Percentiles rank a stretch among this genome's conserved stretches.
Evolutionary conservation across 2,797 vertebrate species (phyloP).

Genomic region (Scolopax bukidnonensis): DNA sequence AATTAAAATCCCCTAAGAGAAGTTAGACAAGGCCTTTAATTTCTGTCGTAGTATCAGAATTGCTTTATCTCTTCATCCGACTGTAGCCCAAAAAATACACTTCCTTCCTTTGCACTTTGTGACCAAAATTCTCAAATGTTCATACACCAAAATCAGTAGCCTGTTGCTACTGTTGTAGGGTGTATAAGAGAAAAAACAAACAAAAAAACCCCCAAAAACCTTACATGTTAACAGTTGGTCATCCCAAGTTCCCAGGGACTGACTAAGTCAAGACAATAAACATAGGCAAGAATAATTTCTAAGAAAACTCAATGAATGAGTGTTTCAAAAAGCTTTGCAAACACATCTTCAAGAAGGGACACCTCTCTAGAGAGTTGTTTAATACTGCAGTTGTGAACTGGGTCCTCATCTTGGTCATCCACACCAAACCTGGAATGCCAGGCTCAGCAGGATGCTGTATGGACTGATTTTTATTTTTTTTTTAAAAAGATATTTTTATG

Average conservation of each 20-base stretch:
- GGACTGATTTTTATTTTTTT: neutral
- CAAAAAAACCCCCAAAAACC: too few species aligned
- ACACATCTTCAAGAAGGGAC: too few species aligned
- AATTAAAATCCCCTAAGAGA: neutral
- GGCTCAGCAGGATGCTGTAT: neutral
- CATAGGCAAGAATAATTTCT: neutral
- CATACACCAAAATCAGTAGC: neutral
- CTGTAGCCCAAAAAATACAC: accelerated
- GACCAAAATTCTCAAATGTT: neutral
- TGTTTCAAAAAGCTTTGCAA: neutral
- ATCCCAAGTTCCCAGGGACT: neutral
- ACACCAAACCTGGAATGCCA: neutral
- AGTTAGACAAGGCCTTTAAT: neutral
- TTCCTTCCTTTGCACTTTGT: neutral
- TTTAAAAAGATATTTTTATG: neutral
- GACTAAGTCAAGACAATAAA: neutral
- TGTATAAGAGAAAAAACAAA: neutral
- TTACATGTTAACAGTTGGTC: neutral
- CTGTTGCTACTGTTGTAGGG: neutral
- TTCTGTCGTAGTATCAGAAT: neutral
- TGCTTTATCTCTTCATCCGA: neutral
- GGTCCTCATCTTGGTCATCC: neutral
- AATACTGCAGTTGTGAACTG: neutral
- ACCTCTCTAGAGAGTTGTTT: neutral
- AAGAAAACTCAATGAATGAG: too few species aligned